Evolutionary conservation across 2,797 vertebrate species (phyloP), one percentile per base, ranked within the genome.

Genomic region (Taeniopygia guttata): DNA sequence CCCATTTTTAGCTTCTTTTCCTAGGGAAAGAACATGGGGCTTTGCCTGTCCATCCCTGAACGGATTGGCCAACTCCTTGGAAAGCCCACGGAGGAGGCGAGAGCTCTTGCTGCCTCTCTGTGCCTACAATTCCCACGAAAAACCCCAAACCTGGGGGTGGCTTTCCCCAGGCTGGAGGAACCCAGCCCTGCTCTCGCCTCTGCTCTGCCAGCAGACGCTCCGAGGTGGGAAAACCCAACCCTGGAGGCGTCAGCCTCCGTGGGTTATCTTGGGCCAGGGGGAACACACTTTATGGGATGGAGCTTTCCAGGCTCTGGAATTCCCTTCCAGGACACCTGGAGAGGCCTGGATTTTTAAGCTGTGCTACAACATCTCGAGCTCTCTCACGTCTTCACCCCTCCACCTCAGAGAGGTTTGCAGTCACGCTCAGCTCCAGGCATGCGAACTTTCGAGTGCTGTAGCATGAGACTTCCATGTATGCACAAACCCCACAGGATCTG

Each of bases 271-370:
- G 11, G 81, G 45, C 56, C 83, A 77, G 63, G 19, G 15, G 26
- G 63, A 72, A 78, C 72, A 36, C 80, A 13, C 70, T 72, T 64
- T 25, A 43, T 43, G 18, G 43, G 34, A 5, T 1, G 10, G 69
- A 10, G 26, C 30, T 40, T n/a, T 54, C 49, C 45, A 84, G 54
- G 25, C 29, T 32, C 9, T 72, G 80, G 30, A 93, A 89, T 64
- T 62, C 48, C 48, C 56, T 83, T 54, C n/a, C 48, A 46, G 1
- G 5, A 62, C 77, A 76, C 69, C 74, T 81, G 32, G 10, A 73
- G 66, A 64, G 29, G 34, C 62, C 87, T 36, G 32, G 49, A n/a
- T 69, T 94, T 93, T 91, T 89, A 42, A 88, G 34, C 74, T 74
- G 66, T 29, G 76, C 48, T 21, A 11, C n/a, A 64, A 8, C 10